Percentiles rank a stretch among this genome's conserved stretches.
phyloP scores from a whole-genome alignment of 2,113 vertebrate genomes.

The Indicator maculatus region DNA sequence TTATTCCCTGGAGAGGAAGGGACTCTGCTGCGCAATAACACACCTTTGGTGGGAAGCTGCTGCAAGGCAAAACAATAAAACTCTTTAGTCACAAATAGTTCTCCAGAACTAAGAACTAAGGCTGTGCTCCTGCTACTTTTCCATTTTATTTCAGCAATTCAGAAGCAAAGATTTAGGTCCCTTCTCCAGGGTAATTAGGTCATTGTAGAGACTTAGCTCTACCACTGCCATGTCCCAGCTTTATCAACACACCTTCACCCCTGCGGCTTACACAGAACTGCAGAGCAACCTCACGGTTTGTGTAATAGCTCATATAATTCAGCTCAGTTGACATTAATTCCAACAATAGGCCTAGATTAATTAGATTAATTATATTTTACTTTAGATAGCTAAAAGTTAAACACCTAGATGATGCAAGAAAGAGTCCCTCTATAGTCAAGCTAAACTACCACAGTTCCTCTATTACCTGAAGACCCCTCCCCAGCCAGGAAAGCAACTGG shows the following conservation, averaged over 20 bases:
- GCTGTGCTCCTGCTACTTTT: background rate
- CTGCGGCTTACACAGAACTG: background rate
- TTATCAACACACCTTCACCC: background rate
- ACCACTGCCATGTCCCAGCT: background rate
- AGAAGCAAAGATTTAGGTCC: slow-evolving; percentile 19
- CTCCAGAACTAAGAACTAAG: background rate
- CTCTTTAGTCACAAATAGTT: background rate
- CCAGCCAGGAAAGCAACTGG: background rate
- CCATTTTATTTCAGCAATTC: background rate
- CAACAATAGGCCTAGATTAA: background rate
- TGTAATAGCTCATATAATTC: background rate
- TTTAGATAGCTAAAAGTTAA: background rate
- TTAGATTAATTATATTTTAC: background rate
- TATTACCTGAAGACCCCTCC: background rate
- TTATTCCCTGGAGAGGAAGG: background rate
- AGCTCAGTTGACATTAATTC: background rate
- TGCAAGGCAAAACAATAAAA: background rate
- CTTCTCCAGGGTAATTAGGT: slow-evolving; percentile 1
- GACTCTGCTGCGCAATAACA: background rate
- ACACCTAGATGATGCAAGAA: background rate
- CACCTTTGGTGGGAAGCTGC: background rate
- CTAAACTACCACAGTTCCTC: background rate
- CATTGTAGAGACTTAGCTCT: background rate
- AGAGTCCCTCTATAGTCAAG: background rate
- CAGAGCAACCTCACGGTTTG: background rate